phyloP scores from a whole-genome alignment of 2,797 vertebrate genomes.

The Fringilla coelebs region DNA sequence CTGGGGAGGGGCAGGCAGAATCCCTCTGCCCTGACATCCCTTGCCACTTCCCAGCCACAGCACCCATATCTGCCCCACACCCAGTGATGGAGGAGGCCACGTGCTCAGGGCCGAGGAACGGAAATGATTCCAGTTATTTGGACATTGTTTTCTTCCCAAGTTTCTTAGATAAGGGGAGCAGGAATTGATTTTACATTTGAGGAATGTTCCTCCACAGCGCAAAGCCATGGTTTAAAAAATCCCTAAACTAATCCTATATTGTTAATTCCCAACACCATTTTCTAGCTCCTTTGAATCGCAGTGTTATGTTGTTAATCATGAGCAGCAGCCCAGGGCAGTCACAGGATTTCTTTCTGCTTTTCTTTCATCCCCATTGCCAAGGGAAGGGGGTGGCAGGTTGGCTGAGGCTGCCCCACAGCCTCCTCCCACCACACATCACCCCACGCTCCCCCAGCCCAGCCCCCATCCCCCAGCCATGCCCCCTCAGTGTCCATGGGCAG shows the following conservation, averaged over 20 bases:
- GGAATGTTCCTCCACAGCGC: background rate
- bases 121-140: background rate
- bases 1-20: background rate
- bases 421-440: background rate
- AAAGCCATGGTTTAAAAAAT: background rate
- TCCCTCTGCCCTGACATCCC: background rate
- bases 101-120: background rate
- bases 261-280: background rate
- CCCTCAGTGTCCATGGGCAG: accelerated
- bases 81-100: background rate
- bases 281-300: background rate
- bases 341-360: background rate
- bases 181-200: conserved; percentile 3
- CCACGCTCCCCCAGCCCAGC: too few relatives aligned
- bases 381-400: background rate
- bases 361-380: background rate
- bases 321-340: background rate
- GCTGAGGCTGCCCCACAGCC: background rate
- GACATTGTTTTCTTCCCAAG: background rate
- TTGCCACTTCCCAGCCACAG: background rate
- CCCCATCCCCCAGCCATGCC: accelerated
- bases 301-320: background rate
- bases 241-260: background rate
- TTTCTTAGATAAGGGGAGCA: background rate
- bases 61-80: accelerated